Evolutionary conservation across 1,140 invertebrate species (phyloP).

Genomic region (Nasonia vitripennis): DNA sequence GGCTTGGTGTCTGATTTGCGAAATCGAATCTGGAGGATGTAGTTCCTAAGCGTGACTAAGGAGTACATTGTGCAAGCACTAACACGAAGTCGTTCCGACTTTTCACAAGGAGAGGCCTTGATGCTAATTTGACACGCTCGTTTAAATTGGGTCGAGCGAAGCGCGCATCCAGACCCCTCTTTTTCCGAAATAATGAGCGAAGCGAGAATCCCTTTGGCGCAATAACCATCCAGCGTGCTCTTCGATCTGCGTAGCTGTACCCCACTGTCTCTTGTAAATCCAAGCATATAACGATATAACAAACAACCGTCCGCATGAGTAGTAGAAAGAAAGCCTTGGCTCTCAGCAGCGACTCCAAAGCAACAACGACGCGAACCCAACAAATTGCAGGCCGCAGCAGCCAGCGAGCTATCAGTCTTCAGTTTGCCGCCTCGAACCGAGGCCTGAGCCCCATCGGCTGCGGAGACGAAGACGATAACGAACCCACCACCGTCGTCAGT

Average conservation of each 20-base stretch:
- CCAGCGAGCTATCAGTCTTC: slow-evolving; percentile 18
- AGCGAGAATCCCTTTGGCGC: background rate
- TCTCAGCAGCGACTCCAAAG: background rate
- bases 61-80: slow-evolving; percentile 7
- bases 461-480: slow-evolving; percentile 15
- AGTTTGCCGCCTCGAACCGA: slow-evolving; percentile 37
- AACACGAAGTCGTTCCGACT: background rate
- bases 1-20: background rate
- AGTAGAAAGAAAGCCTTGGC: slow-evolving; percentile 1
- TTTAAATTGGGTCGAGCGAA: background rate
- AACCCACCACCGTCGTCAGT: slow-evolving; percentile 51
- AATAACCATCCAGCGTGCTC: slow-evolving; percentile 16
- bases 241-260: background rate
- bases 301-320: slow-evolving; percentile 29
- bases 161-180: background rate
- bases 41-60: slow-evolving; percentile 26
- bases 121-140: background rate
- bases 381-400: slow-evolving; percentile 30
- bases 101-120: background rate
- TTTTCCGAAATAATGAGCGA: too few species aligned
- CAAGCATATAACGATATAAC: slow-evolving; percentile 38
- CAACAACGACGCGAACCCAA: slow-evolving; percentile 9
- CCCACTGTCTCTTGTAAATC: background rate
- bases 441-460: slow-evolving; percentile 21
- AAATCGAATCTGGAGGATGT: background rate